Evolutionary conservation across 2,888 invertebrate genomes (phyloP).

Genomic region (Thyatira batis): DNA sequence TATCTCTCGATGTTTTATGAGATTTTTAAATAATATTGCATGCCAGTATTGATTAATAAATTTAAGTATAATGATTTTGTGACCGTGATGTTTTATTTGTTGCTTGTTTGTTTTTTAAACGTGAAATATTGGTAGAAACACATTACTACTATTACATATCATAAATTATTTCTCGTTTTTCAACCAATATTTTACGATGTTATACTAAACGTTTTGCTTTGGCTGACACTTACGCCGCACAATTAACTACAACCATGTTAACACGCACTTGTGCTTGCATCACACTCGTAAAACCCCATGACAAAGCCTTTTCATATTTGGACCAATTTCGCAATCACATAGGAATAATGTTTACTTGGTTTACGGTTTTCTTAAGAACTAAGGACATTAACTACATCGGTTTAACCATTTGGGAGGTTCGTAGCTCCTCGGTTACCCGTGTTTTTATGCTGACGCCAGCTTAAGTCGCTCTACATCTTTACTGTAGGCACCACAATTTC

Average conservation of each 20-base stretch:
- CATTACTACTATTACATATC: background rate
- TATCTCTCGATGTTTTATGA: conserved; percentile 74
- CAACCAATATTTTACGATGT: background rate
- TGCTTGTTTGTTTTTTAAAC: conserved; percentile 18
- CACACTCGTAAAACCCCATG: background rate
- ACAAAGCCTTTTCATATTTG: background rate
- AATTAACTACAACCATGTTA: background rate
- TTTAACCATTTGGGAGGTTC: too few species aligned
- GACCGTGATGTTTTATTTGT: conserved; percentile 66
- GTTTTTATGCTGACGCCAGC: too few species aligned
- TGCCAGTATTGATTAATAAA: conserved; percentile 78
- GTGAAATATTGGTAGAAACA: background rate
- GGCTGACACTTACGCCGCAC: background rate
- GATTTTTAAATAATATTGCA: conserved; percentile 74
- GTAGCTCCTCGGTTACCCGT: too few species aligned
- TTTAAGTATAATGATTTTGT: conserved; percentile 79
- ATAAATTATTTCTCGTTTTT: background rate
- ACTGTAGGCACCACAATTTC: too few species aligned
- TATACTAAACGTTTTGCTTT: background rate
- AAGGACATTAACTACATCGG: too few species aligned
- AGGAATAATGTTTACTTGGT: background rate
- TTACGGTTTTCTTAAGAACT: background rate
- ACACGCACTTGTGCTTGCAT: background rate
- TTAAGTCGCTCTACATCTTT: too few species aligned
- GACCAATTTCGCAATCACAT: background rate